A percentile compares a stretch with the other conserved stretches of the same genome.
Evolutionary conservation across 2,113 vertebrate species (phyloP).

Genomic region (Brienomyrus longianalis): DNA sequence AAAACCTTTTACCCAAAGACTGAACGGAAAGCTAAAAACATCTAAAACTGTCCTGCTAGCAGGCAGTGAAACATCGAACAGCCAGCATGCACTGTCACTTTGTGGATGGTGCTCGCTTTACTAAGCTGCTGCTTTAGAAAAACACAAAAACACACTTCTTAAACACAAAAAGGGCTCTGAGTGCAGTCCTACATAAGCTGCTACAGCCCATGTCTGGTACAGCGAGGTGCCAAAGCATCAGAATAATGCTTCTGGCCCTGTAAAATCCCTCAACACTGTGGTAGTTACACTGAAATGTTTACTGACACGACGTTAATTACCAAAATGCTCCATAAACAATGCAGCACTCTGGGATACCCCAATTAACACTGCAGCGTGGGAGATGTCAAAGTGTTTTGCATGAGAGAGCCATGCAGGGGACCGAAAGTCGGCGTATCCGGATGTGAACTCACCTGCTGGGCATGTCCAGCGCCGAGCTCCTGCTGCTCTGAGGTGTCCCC

Average conservation of each 20-base stretch:
- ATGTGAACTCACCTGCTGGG: slow-evolving; percentile 62
- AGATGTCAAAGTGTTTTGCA: neutral
- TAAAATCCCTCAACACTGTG: neutral
- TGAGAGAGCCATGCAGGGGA: slow-evolving; percentile 14
- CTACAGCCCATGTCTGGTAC: neutral
- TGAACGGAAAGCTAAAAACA: neutral
- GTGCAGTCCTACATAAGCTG: neutral
- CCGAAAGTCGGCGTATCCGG: slow-evolving; percentile 32
- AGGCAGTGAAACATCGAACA: neutral
- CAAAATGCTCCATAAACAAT: neutral
- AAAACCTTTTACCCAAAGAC: neutral
- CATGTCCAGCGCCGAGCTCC: slow-evolving; percentile 59
- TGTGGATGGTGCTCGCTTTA: neutral
- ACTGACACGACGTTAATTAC: neutral
- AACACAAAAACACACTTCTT: neutral
- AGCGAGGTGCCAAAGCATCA: neutral
- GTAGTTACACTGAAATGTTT: neutral
- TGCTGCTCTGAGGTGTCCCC: slow-evolving; percentile 37
- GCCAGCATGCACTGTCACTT: neutral
- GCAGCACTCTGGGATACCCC: neutral
- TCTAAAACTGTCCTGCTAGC: neutral
- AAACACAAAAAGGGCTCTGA: neutral
- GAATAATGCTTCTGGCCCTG: neutral
- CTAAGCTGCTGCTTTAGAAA: neutral
- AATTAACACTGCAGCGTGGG: neutral